Evolutionary conservation across 2,113 vertebrate genomes (phyloP).

Genomic region (Menidia beryllina): DNA sequence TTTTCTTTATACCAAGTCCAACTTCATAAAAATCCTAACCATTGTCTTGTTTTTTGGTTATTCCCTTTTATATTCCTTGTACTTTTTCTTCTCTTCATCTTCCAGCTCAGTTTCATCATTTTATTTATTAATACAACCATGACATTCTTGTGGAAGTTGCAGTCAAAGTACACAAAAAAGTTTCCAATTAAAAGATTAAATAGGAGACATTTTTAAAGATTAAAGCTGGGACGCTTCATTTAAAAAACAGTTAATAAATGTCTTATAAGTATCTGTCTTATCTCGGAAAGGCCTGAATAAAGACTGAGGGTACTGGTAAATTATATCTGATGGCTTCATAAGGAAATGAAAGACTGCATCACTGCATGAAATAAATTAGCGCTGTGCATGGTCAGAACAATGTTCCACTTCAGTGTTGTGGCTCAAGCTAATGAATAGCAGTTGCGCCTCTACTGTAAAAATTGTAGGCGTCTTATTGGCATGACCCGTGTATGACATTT

Average conservation of each 20-base stretch:
- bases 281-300: slow-evolving; percentile 38
- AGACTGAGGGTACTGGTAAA: slow-evolving; percentile 35
- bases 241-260: slow-evolving; percentile 54
- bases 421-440: slow-evolving; percentile 14
- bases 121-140: slow-evolving; percentile 47
- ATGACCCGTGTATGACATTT: too few relatives aligned
- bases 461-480: too few relatives aligned
- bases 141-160: slow-evolving; percentile 20
- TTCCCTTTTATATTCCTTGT: not conserved
- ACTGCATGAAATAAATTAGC: slow-evolving; percentile 33
- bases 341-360: slow-evolving; percentile 24
- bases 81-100: slow-evolving; percentile 24
- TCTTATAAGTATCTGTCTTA: slow-evolving; percentile 43
- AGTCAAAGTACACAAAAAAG: slow-evolving; percentile 17
- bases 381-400: slow-evolving; percentile 9
- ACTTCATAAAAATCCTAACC: slow-evolving; percentile 15
- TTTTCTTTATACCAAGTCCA: slow-evolving; percentile 28
- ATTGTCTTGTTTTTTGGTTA: slow-evolving; percentile 7
- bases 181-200: slow-evolving; percentile 42
- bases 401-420: slow-evolving; percentile 4
- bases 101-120: slow-evolving; percentile 27
- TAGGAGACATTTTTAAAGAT: slow-evolving; percentile 32
- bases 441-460: not conserved
- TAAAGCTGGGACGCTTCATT: slow-evolving; percentile 43
- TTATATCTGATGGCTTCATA: slow-evolving; percentile 47